Base-by-base conservation (phyloP, 1,140 invertebrate species). In the Bombyx mandarina region DNA sequence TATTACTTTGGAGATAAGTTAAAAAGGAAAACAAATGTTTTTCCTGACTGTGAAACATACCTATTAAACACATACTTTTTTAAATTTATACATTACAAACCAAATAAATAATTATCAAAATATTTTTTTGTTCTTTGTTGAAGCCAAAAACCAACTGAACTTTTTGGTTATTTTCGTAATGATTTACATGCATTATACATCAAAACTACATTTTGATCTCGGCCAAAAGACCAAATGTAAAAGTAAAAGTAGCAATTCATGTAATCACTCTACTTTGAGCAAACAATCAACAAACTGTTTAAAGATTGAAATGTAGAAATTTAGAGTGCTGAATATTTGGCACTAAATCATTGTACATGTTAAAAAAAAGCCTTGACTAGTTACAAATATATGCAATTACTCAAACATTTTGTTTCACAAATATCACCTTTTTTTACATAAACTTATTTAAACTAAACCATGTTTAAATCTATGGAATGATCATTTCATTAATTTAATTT, bases 241-340 rank as follows among this genome's bases (percentile, higher is more conserved):
- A 35, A 3, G 26, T 62, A 59, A 55, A 45, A 62, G 12, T 18
- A 64, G 61, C 53, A 67, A 64, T 62, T 46, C 55, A 60, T 8
- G 45, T 58, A 12, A 58, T 45, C 65, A 54, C 56, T 56, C 54
- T 60, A 58, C 47, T 52, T 68, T 67, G 57, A 68, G 60, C 60
- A 71, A 62, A 55, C 55, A 22, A 65, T 52, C 52, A 71, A 67
- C 64, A 66, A 72, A 35, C 26, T 35, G 26, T 35, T 3, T 35
- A 35, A 35, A 35, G 26, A 5, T 35, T 35, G 26, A 35, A 3
- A 35, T 35, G 2, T 51, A 10, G 9, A 51, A 52, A n/a, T 66
- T 75, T 78, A 73, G 54, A 79, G 75, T 74, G 75, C 75, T 48
- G 44, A 67, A 63, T 54, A 65, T 75, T 79, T 79, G 81, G 79